Percentiles rank a stretch among this genome's conserved stretches.
These are phyloP conservation scores for Cataglyphis livida DNA, from an alignment of 2,888 invertebrate species.

Conservation along the genomic window DNA sequence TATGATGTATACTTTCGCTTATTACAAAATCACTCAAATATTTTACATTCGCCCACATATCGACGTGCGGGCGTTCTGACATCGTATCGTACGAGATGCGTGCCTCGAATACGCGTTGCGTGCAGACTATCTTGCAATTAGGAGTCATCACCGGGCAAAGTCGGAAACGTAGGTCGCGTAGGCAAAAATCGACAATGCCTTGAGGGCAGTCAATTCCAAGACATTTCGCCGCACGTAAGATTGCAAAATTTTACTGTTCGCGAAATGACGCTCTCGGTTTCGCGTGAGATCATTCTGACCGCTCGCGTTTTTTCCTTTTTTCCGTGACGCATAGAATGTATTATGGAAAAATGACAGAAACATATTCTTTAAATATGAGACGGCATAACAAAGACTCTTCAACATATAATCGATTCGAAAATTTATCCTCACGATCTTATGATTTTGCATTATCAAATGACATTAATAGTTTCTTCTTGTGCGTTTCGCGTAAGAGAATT, in stretches of 20 bases:
- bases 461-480: background rate
- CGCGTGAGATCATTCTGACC: background rate
- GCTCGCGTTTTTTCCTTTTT: conserved; percentile 19
- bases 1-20: conserved; percentile 57
- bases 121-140: conserved; percentile 50
- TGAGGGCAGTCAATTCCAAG: conserved; percentile 62
- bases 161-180: conserved; percentile 43
- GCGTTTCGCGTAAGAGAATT: background rate
- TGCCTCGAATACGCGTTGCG: conserved; percentile 31
- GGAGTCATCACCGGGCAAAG: conserved; percentile 14
- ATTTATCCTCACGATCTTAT: background rate
- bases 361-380: conserved; percentile 12
- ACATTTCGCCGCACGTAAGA: conserved; percentile 52
- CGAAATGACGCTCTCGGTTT: background rate
- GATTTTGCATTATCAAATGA: background rate
- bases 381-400: background rate
- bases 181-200: conserved; percentile 49
- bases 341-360: conserved; percentile 30
- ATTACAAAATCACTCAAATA: conserved; percentile 61
- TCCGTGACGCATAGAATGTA: background rate
- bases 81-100: background rate
- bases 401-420: background rate
- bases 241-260: conserved; percentile 32
- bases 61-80: conserved; percentile 46
- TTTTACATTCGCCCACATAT: conserved; percentile 54